A percentile compares a stretch with the other conserved stretches of the same genome.
These are phyloP conservation scores for Poecilia picta DNA, from an alignment of 2,797 vertebrate species.

Conservation along the genomic window DNA sequence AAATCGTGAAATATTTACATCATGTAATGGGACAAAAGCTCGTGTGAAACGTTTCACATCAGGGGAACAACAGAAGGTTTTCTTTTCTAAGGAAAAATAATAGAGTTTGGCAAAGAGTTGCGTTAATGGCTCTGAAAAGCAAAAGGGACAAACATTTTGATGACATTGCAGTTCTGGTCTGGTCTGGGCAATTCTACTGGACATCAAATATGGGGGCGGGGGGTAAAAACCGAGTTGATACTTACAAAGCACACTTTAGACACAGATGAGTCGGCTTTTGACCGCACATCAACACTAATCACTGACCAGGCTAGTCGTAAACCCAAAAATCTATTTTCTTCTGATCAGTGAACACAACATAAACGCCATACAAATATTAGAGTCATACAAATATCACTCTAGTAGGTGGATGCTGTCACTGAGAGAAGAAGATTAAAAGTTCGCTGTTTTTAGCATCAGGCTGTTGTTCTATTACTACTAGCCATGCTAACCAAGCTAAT, in stretches of 20 bases:
- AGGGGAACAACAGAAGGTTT: neutral
- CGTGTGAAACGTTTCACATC: constrained; percentile 9
- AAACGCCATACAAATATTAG: no score
- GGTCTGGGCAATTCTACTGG: no score
- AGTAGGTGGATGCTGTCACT: neutral
- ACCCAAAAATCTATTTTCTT: neutral
- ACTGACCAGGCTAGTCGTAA: neutral
- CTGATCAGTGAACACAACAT: neutral
- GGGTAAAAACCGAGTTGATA: no score
- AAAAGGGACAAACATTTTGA: neutral
- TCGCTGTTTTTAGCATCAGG: neutral
- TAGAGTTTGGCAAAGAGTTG: constrained; percentile 1
- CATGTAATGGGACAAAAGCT: constrained; percentile 11
- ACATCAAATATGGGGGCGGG: no score
- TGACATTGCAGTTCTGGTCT: neutral
- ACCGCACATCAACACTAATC: neutral
- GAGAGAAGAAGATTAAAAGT: neutral
- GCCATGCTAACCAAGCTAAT: neutral
- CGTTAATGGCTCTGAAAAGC: constrained; percentile 1
- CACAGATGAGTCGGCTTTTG: neutral
- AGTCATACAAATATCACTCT: neutral
- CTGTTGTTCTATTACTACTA: neutral
- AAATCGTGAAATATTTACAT: constrained; percentile 17
- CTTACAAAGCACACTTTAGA: neutral
- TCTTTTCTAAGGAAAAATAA: constrained; percentile 1